These are phyloP conservation scores for Sarcophaga bullata DNA, from an alignment of 1,140 invertebrate species.

Conservation along the genomic window DNA sequence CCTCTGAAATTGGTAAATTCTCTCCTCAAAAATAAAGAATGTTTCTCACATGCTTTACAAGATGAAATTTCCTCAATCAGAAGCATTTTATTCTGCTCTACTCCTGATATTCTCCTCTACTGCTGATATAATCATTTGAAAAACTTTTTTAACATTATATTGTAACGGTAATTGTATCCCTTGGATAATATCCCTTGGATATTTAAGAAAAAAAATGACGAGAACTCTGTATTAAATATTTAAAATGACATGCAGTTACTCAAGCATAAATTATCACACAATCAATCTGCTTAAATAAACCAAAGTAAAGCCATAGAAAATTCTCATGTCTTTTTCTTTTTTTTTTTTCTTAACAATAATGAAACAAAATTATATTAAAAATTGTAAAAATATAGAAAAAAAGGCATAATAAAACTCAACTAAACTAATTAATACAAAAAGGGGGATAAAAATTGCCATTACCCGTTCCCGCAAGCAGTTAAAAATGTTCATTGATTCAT, in stretches of 20 bases:
- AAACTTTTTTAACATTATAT: too few relatives aligned
- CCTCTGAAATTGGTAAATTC: too few relatives aligned
- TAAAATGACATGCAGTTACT: conserved; percentile 6
- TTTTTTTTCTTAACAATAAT: background rate
- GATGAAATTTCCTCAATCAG: too few relatives aligned
- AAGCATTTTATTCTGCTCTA: too few relatives aligned
- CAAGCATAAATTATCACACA: conserved; percentile 2
- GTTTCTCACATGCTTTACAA: too few relatives aligned
- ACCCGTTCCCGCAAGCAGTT: conserved; percentile 49
- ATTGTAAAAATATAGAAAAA: background rate
- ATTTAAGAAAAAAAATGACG: background rate
- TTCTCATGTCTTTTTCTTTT: background rate
- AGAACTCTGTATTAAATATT: background rate
- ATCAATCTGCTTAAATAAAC: background rate
- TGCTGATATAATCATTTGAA: too few relatives aligned
- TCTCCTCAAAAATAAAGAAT: too few relatives aligned
- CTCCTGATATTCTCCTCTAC: too few relatives aligned
- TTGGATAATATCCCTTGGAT: background rate
- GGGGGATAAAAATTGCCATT: conserved; percentile 49
- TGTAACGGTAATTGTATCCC: background rate
- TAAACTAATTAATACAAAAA: conserved; percentile 9
- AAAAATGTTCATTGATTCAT: background rate
- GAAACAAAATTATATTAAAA: conserved; percentile 23
- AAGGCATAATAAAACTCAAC: background rate
- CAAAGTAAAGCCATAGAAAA: conserved; percentile 3